These are phyloP conservation scores for Echeneis naucrates DNA, from an alignment of 2,797 vertebrate genomes.

Conservation along the genomic window DNA sequence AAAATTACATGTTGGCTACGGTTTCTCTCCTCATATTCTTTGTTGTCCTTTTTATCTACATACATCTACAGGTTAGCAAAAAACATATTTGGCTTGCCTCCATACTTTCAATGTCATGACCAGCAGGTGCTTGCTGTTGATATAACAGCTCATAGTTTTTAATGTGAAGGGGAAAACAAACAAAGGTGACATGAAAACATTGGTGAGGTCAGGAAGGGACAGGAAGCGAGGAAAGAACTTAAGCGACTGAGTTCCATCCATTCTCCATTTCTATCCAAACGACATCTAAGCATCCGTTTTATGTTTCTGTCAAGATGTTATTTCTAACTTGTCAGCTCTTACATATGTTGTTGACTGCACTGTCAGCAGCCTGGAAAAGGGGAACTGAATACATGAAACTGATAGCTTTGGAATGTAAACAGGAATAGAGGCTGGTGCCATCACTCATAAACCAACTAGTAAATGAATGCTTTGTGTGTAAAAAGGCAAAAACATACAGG, in stretches of 20 bases:
- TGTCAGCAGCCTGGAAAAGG: constrained; percentile 47
- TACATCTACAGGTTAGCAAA: not conserved
- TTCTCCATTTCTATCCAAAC: constrained; percentile 27
- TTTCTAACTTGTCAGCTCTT: constrained; percentile 43
- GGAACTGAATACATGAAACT: constrained; percentile 30
- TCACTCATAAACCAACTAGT: constrained; percentile 24
- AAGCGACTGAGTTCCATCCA: constrained; percentile 27
- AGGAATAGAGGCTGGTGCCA: not conserved
- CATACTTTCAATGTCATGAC: not conserved
- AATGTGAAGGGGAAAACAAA: not conserved
- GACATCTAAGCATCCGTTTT: constrained; percentile 52
- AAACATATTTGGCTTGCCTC: not conserved
- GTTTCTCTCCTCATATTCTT: not conserved
- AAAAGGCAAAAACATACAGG: not conserved
- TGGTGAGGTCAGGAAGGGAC: too few species aligned
- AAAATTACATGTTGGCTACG: constrained; percentile 3
- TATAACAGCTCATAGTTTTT: constrained; percentile 2
- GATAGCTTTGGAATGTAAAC: constrained; percentile 56
- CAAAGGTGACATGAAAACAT: not conserved
- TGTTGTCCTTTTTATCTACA: not conserved
- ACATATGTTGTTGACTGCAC: constrained; percentile 50
- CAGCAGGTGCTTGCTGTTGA: not conserved
- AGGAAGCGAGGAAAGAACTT: too few species aligned
- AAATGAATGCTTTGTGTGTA: not conserved
- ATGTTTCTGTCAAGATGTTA: constrained; percentile 55